These are phyloP conservation scores for Heliconius hermathena DNA, from an alignment of 1,140 invertebrate species.

Conservation along the genomic window DNA sequence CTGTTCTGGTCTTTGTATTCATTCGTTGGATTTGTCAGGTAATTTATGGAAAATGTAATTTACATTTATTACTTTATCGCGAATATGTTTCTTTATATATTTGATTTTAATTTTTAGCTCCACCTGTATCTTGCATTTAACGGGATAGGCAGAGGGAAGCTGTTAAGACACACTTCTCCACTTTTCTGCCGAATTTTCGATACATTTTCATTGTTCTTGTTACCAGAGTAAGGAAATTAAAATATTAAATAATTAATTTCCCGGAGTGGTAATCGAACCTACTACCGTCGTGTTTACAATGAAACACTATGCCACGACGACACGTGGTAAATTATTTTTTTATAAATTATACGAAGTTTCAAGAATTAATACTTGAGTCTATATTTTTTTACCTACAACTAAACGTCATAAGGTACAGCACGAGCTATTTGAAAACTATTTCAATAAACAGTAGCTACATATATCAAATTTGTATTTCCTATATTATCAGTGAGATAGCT, in stretches of 20 bases:
- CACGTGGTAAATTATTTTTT: too few species aligned
- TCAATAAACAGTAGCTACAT: neutral
- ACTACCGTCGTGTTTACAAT: too few species aligned
- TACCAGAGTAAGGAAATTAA: too few species aligned
- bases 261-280: too few species aligned
- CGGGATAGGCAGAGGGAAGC: neutral
- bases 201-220: too few species aligned
- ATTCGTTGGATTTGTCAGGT: constrained; percentile 68
- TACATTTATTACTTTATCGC: neutral
- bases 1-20: constrained; percentile 64
- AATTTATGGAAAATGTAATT: neutral
- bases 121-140: neutral
- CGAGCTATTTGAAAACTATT: neutral
- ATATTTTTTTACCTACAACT: too few species aligned
- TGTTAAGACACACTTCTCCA: neutral
- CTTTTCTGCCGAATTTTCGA: neutral
- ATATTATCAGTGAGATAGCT: neutral
- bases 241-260: too few species aligned
- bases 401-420: neutral
- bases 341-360: too few species aligned
- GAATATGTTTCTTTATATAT: neutral
- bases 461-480: neutral
- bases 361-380: too few species aligned
- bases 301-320: too few species aligned
- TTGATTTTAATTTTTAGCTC: neutral